These are phyloP conservation scores for Pelecanus crispus DNA, from an alignment of 2,113 vertebrate genomes.

Conservation along the genomic window DNA sequence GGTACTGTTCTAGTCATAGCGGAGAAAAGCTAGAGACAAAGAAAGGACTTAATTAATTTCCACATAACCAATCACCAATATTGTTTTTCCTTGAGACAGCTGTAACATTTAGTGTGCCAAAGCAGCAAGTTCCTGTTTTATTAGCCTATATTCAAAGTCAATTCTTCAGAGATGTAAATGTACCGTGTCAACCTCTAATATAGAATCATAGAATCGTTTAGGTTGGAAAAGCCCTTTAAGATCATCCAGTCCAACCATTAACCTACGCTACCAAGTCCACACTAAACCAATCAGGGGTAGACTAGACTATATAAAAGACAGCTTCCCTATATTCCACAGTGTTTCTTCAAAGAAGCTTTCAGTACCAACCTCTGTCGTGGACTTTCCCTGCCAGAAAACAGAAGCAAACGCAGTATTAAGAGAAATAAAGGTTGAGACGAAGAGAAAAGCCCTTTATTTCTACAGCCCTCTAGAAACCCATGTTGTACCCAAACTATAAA, in stretches of 20 bases:
- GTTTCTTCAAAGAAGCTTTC: not conserved
- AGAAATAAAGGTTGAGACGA: not conserved
- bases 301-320: not conserved
- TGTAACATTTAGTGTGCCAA: slow-evolving; percentile 10
- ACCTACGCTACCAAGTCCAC: too few relatives aligned
- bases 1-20: not conserved
- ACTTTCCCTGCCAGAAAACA: not conserved
- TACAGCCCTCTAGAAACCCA: not conserved
- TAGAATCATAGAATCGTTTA: too few relatives aligned
- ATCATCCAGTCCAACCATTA: too few relatives aligned
- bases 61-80: slow-evolving; percentile 12
- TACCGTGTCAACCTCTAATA: slow-evolving; percentile 18
- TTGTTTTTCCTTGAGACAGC: not conserved
- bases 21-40: slow-evolving; percentile 3
- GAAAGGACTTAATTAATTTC: slow-evolving; percentile 32
- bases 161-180: slow-evolving; percentile 32
- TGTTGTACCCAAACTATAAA: not conserved
- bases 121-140: slow-evolving; percentile 7
- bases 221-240: too few relatives aligned
- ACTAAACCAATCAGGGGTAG: too few relatives aligned
- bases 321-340: not conserved
- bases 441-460: not conserved
- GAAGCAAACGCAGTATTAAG: not conserved
- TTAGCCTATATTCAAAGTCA: slow-evolving; percentile 18
- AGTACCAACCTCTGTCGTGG: not conserved